Conservation (phyloP, 1,140 invertebrate genomes). For the Andrena cerasifolii region DNA sequence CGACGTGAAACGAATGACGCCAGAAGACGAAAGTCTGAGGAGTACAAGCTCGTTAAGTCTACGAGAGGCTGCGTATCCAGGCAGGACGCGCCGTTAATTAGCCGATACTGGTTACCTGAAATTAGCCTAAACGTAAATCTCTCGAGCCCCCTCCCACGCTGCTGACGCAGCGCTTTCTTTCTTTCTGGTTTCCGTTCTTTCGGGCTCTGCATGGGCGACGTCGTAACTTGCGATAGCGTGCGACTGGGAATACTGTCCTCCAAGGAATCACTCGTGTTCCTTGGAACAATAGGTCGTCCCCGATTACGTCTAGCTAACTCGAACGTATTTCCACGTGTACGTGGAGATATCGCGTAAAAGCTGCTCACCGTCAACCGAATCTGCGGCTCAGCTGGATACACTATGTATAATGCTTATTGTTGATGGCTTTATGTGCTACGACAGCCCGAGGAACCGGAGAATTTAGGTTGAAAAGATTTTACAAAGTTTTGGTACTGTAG, state of each 20-base stretch:
- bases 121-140: constrained; percentile 60
- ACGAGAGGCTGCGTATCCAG: neutral
- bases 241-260: constrained; percentile 49
- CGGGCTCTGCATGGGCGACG: neutral
- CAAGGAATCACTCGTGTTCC: constrained; percentile 45
- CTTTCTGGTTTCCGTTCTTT: constrained; percentile 9
- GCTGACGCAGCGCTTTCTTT: neutral
- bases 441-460: constrained; percentile 1
- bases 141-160: neutral
- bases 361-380: constrained; percentile 27
- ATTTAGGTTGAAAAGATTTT: too few relatives aligned
- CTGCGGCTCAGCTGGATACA: constrained; percentile 11
- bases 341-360: constrained; percentile 46
- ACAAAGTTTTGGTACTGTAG: too few relatives aligned
- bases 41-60: constrained; percentile 40
- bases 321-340: constrained; percentile 8
- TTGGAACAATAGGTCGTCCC: constrained; percentile 56
- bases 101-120: constrained; percentile 48
- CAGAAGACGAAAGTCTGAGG: neutral
- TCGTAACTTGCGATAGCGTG: constrained; percentile 34
- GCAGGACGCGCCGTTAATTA: constrained; percentile 48
- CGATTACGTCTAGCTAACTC: constrained; percentile 37
- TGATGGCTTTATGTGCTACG: neutral
- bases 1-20: constrained; percentile 7
- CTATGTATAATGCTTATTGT: constrained; percentile 21